A percentile compares a stretch with the other conserved stretches of the same genome.
Evolutionary conservation across 2,113 vertebrate genomes (phyloP).

Genomic region (Scopus umbretta): DNA sequence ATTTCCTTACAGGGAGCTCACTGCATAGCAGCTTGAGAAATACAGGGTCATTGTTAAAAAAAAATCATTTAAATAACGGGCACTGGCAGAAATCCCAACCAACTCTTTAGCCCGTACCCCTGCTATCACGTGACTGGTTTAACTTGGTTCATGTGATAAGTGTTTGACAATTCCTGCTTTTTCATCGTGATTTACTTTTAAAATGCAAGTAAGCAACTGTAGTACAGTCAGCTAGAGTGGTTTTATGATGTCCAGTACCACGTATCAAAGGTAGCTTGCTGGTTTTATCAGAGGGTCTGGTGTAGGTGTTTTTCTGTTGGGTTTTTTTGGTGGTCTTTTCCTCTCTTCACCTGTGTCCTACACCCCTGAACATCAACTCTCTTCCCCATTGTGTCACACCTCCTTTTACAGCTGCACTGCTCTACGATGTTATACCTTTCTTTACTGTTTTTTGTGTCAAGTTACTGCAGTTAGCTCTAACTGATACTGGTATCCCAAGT

Average conservation of each 20-base stretch:
- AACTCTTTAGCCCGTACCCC: neutral
- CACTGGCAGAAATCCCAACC: neutral
- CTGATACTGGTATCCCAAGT: neutral
- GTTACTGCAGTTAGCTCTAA: neutral
- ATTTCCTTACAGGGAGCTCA: slow-evolving; percentile 32
- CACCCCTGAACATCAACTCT: neutral
- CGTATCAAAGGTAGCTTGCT: neutral
- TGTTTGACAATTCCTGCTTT: neutral
- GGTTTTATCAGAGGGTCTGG: neutral
- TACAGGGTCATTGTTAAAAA: neutral
- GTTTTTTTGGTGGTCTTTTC: neutral
- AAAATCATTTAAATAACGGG: neutral
- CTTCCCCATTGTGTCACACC: neutral
- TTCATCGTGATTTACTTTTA: neutral
- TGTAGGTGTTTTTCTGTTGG: neutral
- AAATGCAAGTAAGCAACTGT: neutral
- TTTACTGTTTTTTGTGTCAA: neutral
- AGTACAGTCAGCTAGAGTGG: neutral
- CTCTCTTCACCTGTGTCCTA: neutral
- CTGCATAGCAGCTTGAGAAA: neutral
- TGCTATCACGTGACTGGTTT: neutral
- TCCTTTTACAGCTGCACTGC: neutral
- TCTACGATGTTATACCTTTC: neutral
- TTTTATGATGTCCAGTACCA: neutral
- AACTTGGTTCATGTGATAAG: neutral